Evolutionary conservation across 2,113 vertebrate species (phyloP).

Genomic region (Heterochromis multidens): DNA sequence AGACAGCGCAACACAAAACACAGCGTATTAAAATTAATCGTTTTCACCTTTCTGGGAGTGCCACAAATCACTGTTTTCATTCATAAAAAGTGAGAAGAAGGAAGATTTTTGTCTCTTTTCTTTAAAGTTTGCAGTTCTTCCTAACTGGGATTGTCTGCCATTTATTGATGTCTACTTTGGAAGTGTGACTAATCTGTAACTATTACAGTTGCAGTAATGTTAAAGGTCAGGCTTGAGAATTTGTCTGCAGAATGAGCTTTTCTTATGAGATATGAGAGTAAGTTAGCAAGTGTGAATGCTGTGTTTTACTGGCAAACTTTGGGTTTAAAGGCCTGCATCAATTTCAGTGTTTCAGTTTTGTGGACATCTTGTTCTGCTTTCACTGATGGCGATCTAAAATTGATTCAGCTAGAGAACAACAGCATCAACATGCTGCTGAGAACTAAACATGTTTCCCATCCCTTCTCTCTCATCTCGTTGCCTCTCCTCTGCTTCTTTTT

Average conservation of each 20-base stretch:
- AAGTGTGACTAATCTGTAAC: slow-evolving; percentile 1
- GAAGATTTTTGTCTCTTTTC: neutral
- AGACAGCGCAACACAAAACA: neutral
- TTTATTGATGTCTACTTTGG: neutral
- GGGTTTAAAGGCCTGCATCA: neutral
- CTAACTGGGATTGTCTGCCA: neutral
- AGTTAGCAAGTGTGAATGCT: neutral
- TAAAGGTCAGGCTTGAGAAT: neutral
- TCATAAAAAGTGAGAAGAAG: neutral
- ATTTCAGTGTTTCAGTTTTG: neutral
- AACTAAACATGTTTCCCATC: neutral
- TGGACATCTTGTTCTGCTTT: neutral
- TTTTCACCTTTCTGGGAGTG: neutral
- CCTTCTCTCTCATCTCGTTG: neutral
- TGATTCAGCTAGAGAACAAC: neutral
- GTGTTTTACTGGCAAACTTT: neutral
- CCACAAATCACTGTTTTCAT: neutral
- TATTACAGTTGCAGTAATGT: neutral
- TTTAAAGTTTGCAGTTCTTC: neutral
- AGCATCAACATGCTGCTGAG: neutral
- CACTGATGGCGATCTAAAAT: neutral
- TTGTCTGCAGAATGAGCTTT: neutral
- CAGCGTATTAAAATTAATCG: neutral
- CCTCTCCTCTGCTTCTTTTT: neutral
- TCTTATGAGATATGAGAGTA: too few relatives aligned